These are phyloP conservation scores for Falco berigora DNA, from an alignment of 2,797 vertebrate species.

Conservation along the genomic window DNA sequence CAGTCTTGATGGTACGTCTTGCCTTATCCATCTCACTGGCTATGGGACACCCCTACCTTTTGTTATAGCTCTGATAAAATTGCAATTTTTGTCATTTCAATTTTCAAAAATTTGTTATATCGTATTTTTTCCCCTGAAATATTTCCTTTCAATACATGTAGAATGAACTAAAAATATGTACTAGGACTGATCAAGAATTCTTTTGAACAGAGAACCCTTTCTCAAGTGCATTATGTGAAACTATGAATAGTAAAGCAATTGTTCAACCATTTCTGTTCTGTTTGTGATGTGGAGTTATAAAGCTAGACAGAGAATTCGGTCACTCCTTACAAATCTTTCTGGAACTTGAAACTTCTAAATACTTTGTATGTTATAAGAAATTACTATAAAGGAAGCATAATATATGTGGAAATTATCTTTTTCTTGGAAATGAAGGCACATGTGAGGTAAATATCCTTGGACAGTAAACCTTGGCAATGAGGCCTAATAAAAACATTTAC, in stretches of 20 bases:
- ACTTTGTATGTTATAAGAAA: not conserved
- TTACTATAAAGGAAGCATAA: not conserved
- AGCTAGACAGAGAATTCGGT: not conserved
- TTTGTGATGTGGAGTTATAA: not conserved
- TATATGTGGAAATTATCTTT: not conserved
- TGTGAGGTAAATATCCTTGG: not conserved
- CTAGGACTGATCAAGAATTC: not conserved
- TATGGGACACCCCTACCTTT: not conserved
- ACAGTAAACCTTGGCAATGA: not conserved
- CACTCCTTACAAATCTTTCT: not conserved
- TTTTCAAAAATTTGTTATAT: not conserved
- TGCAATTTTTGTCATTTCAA: not conserved
- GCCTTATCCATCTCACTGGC: slow-evolving; percentile 9
- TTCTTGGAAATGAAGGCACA: not conserved
- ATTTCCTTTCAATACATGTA: not conserved
- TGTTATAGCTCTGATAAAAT: not conserved
- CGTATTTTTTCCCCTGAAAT: not conserved
- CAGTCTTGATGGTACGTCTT: slow-evolving; percentile 60
- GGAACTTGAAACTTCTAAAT: not conserved
- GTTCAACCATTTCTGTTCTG: not conserved
- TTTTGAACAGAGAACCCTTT: not conserved
- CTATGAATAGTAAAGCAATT: not conserved
- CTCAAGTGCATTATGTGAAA: not conserved
- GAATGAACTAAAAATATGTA: not conserved
- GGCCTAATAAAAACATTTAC: not conserved